A percentile compares a stretch with the other conserved stretches of the same genome.
Evolutionary conservation across 2,113 vertebrate genomes (phyloP).

Genomic region (Epinephelus fuscoguttatus): DNA sequence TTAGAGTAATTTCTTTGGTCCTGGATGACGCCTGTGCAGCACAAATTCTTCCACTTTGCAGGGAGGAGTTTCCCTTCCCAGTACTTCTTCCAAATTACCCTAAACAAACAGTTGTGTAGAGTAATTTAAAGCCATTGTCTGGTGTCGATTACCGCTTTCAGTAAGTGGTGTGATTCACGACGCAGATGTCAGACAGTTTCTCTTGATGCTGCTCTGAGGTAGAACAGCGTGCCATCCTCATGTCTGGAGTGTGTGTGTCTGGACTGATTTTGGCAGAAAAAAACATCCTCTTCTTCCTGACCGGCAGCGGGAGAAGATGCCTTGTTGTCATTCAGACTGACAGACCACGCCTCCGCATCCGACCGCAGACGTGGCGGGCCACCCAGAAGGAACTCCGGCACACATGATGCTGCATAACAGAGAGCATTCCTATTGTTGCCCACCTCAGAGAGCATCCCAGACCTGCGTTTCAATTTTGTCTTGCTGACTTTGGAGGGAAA

Average conservation of each 20-base stretch:
- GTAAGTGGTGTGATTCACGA: slow-evolving; percentile 41
- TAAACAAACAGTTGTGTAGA: slow-evolving; percentile 55
- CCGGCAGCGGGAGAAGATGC: slow-evolving; percentile 13
- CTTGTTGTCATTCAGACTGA: slow-evolving; percentile 58
- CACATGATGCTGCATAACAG: slow-evolving; percentile 31
- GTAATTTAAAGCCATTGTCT: slow-evolving; percentile 53
- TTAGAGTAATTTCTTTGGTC: slow-evolving; percentile 1
- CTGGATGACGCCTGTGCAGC: not conserved
- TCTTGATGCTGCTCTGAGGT: slow-evolving; percentile 27
- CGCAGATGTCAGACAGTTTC: slow-evolving; percentile 66
- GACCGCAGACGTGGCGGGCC: slow-evolving; percentile 67
- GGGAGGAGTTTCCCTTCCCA: not conserved
- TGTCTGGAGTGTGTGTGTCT: slow-evolving; percentile 61
- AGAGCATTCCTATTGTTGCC: slow-evolving; percentile 54
- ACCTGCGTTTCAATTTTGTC: slow-evolving; percentile 11
- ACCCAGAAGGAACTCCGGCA: slow-evolving; percentile 71
- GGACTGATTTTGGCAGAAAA: slow-evolving; percentile 18
- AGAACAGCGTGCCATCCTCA: slow-evolving; percentile 47
- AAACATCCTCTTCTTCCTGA: slow-evolving; percentile 44
- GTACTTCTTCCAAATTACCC: slow-evolving; percentile 34
- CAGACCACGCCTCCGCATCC: slow-evolving; percentile 46
- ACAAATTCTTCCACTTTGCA: slow-evolving; percentile 6
- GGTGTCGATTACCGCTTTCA: slow-evolving; percentile 62
- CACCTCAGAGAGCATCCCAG: slow-evolving; percentile 33
- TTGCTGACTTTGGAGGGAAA: slow-evolving; percentile 56